These are phyloP conservation scores for Drosophila arawakana DNA, from an alignment of 1,140 invertebrate species.

Conservation along the genomic window DNA sequence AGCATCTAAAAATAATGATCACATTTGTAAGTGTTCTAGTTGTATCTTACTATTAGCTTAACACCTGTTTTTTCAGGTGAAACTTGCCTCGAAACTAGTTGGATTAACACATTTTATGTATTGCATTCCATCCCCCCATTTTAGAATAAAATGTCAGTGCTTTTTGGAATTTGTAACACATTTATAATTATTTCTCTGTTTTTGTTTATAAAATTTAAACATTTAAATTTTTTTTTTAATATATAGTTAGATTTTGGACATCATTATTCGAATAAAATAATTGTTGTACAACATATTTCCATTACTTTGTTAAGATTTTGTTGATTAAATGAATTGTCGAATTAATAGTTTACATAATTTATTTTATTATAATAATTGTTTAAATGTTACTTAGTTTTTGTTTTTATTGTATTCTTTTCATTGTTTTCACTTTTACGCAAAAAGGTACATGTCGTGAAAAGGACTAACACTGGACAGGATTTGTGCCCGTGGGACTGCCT, in stretches of 20 bases:
- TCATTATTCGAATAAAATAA: conserved; percentile 41
- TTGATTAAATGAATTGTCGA: conserved; percentile 33
- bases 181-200: conserved; percentile 34
- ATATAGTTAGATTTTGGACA: conserved; percentile 41
- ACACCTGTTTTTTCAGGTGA: too few species aligned
- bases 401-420: conserved; percentile 77
- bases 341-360: conserved; percentile 48
- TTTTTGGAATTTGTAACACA: conserved; percentile 41
- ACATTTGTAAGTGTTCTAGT: neutral
- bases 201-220: conserved; percentile 52
- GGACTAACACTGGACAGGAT: conserved; percentile 67
- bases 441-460: conserved; percentile 81
- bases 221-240: conserved; percentile 36
- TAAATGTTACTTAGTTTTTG: conserved; percentile 33
- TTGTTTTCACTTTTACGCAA: conserved; percentile 79
- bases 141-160: neutral
- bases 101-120: too few species aligned
- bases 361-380: conserved; percentile 8
- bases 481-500: conserved; percentile 54
- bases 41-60: too few species aligned
- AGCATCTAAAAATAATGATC: too few species aligned
- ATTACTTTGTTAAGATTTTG: conserved; percentile 25
- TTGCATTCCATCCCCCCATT: too few species aligned
- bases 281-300: conserved; percentile 41
- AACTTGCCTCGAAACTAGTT: too few species aligned